phyloP scores from a whole-genome alignment of 64 coral and sea anemone species.

The Actinia equina region DNA sequence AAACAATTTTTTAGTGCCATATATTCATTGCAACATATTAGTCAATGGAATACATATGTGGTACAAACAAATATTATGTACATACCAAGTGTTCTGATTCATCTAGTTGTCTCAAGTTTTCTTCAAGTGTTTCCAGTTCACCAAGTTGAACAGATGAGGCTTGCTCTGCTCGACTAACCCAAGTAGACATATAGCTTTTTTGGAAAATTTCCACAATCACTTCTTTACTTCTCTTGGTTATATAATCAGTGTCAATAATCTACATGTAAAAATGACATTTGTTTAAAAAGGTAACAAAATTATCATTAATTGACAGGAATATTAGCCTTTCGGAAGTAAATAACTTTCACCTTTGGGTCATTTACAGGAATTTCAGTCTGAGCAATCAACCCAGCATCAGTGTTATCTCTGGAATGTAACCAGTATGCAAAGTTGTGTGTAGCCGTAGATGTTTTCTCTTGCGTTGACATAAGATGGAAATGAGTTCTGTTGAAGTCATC shows the following conservation, averaged over 20 bases:
- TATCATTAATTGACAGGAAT: background rate
- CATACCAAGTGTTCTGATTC: background rate
- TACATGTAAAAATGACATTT: background rate
- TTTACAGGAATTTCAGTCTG: constrained; percentile 16
- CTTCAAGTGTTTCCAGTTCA: background rate
- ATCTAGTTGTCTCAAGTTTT: background rate
- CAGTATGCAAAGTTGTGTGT: constrained; percentile 48
- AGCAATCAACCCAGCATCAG: background rate
- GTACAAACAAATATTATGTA: background rate
- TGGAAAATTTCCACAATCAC: background rate
- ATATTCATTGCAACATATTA: too few relatives aligned
- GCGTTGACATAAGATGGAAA: constrained; percentile 16
- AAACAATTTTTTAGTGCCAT: too few relatives aligned
- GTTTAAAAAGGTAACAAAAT: too few relatives aligned
- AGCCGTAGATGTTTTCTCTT: constrained; percentile 1
- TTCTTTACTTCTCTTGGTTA: background rate
- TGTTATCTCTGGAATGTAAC: background rate
- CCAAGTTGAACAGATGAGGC: background rate
- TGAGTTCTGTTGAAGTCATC: constrained; percentile 43
- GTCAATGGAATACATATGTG: too few relatives aligned
- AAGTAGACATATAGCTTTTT: background rate
- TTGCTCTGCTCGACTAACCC: background rate
- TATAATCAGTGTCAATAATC: background rate
- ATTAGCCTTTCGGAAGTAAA: background rate
- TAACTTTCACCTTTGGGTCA: constrained; percentile 4